Base-by-base conservation (phyloP, 2,113 vertebrate species). In the Salminus brasiliensis region DNA sequence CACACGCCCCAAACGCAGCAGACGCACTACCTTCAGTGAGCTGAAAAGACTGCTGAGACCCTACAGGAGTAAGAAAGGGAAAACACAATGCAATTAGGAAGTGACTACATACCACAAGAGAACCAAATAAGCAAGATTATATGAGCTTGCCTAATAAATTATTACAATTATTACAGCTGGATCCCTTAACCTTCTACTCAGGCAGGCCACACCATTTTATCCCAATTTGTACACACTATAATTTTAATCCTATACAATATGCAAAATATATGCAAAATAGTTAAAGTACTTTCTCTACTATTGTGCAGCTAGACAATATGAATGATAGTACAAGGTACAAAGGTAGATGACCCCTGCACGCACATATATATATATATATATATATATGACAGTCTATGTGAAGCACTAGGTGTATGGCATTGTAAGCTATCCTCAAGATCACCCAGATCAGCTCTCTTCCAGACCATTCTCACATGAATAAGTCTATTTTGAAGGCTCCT, bases 11-110 rank as follows among this genome's bases (percentile, higher is more conserved):
- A 98, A 88, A 53, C 97, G 94, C 0, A 99, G 92, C 36, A 99
- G 94, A 47, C 97, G 97, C 75, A 99, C 94, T 88, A 99, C 97
- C 87, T 99, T 99, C 25, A 99, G 90, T 39, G 97, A 99, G 85
- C 97, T 99, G 95, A 99, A 99, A 86, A 99, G 95, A 83, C 97
- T 99, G 89, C 97, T 99, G 91, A 99, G 96, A 39, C 97, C 97
- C 97, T 99, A 74, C 69, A 39, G 45, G 25, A 53, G 9, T 74
- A 85, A 76, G 53, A 84, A 76, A 60, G 67, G 83, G 16, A 66
- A 23, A 68, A 41, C 18, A 63, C 6, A 12, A 1, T 11, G 30
- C 25, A 9, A 39, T 63, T 9, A 63, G 16, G n/a, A 21, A 5
- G 4, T 63, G 2, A 1, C 5, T 27, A 11, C 27, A 5, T 59